These are phyloP conservation scores for Myrmophylax atrothorax DNA, from an alignment of 2,113 vertebrate genomes.

Conservation along the genomic window DNA sequence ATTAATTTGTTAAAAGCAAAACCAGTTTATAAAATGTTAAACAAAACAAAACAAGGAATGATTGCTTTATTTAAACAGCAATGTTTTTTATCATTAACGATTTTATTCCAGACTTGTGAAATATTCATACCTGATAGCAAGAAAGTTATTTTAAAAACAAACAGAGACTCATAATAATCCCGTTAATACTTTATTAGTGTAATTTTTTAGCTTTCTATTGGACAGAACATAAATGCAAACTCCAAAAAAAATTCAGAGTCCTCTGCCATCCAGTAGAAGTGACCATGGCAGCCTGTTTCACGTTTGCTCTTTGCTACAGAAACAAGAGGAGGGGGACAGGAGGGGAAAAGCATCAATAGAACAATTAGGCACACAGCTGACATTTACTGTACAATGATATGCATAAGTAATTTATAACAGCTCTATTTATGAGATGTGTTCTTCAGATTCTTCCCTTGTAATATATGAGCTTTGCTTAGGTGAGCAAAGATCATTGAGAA, in stretches of 20 bases:
- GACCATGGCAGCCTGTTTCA: slow-evolving; percentile 84
- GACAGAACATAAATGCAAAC: slow-evolving; percentile 91
- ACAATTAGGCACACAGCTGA: slow-evolving; percentile 97
- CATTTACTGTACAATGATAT: slow-evolving; percentile 95
- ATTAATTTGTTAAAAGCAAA: not conserved
- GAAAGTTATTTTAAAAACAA: not conserved
- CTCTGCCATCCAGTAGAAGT: slow-evolving; percentile 84
- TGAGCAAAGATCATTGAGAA: slow-evolving; percentile 69
- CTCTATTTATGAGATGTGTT: slow-evolving; percentile 84
- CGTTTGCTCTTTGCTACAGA: slow-evolving; percentile 74
- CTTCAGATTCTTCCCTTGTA: slow-evolving; percentile 76
- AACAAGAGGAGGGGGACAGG: slow-evolving; percentile 36
- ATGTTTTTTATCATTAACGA: not conserved
- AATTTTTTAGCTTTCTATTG: slow-evolving; percentile 85
- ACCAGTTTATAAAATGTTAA: not conserved
- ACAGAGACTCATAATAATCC: slow-evolving; percentile 62
- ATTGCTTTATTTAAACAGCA: not conserved
- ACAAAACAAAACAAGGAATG: not conserved
- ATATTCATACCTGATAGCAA: rapidly evolving
- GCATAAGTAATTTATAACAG: slow-evolving; percentile 87
- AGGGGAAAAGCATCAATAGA: slow-evolving; percentile 85
- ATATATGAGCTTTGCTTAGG: slow-evolving; percentile 72
- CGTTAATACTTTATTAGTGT: slow-evolving; percentile 99
- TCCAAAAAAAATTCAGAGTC: slow-evolving; percentile 81
- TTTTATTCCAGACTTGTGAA: not conserved